These are phyloP conservation scores for Pentamera pediparva DNA, from an alignment of 53 echinoderm and acorn worm genomes.

Conservation along the genomic window DNA sequence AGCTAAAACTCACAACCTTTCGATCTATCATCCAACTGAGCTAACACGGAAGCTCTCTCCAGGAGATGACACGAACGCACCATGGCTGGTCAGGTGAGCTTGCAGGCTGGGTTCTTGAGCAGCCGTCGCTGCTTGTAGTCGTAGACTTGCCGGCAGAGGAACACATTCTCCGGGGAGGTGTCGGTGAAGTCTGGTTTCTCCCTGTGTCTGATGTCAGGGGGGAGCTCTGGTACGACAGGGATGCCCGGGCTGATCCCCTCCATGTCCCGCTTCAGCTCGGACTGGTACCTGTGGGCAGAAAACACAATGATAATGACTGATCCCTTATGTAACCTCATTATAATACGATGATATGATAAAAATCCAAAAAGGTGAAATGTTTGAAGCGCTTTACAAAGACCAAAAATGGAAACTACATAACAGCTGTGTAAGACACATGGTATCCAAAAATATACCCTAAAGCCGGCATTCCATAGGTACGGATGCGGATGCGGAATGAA, in stretches of 20 bases:
- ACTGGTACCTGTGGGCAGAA: slow-evolving; percentile 42
- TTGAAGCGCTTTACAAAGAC: too few species aligned
- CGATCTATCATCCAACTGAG: background rate
- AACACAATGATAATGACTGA: too few species aligned
- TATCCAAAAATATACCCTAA: too few species aligned
- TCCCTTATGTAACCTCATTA: too few species aligned
- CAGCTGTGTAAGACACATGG: too few species aligned
- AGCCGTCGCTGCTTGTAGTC: slow-evolving; percentile 87
- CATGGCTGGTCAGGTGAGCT: background rate
- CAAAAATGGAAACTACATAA: too few species aligned
- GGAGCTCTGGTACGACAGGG: slow-evolving; percentile 61
- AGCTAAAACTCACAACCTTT: background rate
- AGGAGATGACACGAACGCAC: background rate
- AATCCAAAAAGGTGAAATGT: too few species aligned
- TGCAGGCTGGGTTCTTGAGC: slow-evolving; percentile 80
- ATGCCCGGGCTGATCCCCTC: slow-evolving; percentile 53
- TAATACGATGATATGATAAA: too few species aligned
- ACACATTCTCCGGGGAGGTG: slow-evolving; percentile 63
- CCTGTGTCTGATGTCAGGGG: slow-evolving; percentile 47
- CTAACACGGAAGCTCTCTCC: background rate
- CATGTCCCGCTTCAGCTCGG: slow-evolving; percentile 56
- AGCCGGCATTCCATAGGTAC: too few species aligned
- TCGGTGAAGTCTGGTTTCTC: slow-evolving; percentile 46
- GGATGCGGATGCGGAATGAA: too few species aligned
- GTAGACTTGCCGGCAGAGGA: slow-evolving; percentile 90